Conservation (phyloP, 2,888 invertebrate genomes). For the Trachelus stipa region DNA sequence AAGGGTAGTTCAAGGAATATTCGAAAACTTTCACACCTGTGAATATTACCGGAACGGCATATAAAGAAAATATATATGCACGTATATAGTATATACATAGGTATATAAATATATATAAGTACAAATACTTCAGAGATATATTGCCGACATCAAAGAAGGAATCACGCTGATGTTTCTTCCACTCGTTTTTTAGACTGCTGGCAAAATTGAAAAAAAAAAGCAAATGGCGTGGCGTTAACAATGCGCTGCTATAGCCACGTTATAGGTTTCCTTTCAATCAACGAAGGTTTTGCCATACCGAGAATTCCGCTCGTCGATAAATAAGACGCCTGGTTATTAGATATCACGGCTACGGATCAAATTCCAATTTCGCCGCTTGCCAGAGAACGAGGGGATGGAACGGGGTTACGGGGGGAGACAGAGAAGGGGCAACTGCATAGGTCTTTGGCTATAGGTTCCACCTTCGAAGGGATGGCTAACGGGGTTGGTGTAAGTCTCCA, state of each 20-base stretch:
- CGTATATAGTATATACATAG: neutral
- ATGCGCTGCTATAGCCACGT: neutral
- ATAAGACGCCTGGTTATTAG: constrained; percentile 47
- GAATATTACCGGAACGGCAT: neutral
- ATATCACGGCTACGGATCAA: constrained; percentile 46
- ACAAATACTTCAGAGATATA: neutral
- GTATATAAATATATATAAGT: neutral
- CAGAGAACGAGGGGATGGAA: neutral
- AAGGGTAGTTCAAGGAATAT: neutral
- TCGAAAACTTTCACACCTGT: neutral
- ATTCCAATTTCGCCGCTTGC: constrained; percentile 44
- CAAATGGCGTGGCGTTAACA: neutral
- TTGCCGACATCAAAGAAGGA: neutral
- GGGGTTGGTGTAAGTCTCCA: neutral
- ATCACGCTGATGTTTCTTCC: neutral
- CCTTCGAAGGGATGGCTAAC: neutral
- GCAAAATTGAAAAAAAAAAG: neutral
- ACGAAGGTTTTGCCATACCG: neutral
- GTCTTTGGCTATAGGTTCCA: neutral
- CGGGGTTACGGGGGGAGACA: neutral
- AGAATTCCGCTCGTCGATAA: constrained; percentile 39
- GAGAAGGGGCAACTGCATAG: constrained; percentile 17
- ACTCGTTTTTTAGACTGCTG: neutral
- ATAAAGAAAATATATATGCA: neutral
- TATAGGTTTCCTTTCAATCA: constrained; percentile 9